A percentile compares a stretch with the other conserved stretches of the same genome.
These are phyloP conservation scores for Tanypteryx hageni DNA, from an alignment of 2,888 invertebrate species.

Conservation along the genomic window DNA sequence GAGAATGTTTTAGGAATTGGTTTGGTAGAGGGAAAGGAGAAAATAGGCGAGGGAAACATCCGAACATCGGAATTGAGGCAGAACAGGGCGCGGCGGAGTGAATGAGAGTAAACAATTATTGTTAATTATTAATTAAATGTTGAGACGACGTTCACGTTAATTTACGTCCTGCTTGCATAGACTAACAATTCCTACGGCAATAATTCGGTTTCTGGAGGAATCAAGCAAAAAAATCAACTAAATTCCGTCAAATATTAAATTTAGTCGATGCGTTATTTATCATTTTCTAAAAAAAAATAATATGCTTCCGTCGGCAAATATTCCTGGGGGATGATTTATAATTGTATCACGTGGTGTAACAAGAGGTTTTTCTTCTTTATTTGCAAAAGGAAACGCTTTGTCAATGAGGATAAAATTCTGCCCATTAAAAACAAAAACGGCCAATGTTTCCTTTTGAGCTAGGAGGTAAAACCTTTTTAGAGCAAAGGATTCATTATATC, in stretches of 20 bases:
- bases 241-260: not conserved
- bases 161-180: not conserved
- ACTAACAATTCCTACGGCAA: not conserved
- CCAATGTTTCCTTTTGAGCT: not conserved
- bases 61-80: not conserved
- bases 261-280: not conserved
- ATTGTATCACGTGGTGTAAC: not conserved
- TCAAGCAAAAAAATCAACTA: not conserved
- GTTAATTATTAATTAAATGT: conserved; percentile 63
- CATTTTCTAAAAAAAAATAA: not conserved
- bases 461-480: not conserved
- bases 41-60: not conserved
- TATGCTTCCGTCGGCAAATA: no score
- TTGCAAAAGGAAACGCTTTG: not conserved
- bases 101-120: conserved; percentile 48
- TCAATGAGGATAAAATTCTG: not conserved
- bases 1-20: not conserved
- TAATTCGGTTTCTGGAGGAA: not conserved
- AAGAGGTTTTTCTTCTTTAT: not conserved
- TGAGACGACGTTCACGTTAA: not conserved
- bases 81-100: conserved; percentile 29
- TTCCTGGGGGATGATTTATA: not conserved
- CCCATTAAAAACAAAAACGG: not conserved
- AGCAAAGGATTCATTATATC: conserved; percentile 19
- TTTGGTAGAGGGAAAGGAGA: not conserved